Evolutionary conservation across 30 jellyfish, hydroid and myxozoan species (phyloP), one percentile per base, ranked within the genome.

Genomic region (Hydra vulgaris): DNA sequence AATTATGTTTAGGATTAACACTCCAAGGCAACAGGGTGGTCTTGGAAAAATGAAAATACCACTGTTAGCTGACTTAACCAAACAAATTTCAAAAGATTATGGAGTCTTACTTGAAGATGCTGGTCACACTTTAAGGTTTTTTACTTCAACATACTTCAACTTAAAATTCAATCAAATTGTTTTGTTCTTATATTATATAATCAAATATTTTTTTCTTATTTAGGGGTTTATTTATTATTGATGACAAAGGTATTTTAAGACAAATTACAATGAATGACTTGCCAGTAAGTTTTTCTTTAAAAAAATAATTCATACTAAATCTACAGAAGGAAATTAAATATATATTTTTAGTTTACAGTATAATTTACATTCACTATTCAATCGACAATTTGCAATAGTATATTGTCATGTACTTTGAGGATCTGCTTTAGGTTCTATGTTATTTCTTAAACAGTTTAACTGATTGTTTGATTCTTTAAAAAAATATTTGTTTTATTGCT

Each of bases 181-280:
- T 40, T 40, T 40, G 5, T 40, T 3, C 7, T 3, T 68, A 3
- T 16, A 68, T n/a, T n/a, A 8, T 68, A 3, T 3, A 8, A 68
- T n/a, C 7, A 68, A 68, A 68, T n/a, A 3, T 68, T 3, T 68
- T 3, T 68, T 25, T 40, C 71, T 76, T 70, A 55, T 73, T 15
- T 73, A 93, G 99, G 69, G 99, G 97, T 17, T 88, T 95, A n/a
- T 95, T 95, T 76, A 95, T 95, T 20, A 95, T 95, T 80, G 99
- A 95, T 76, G 96, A 81, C 83, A 95, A 95, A 54, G 99, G 99
- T 17, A 76, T 86, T 27, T 88, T 95, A 21, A 69, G 99, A 53
- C 97, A 95, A 70, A 95, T 95, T 23, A 95, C 99, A 82, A 89
- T 88, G 97, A 95, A 95, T 74, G 99, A 95, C 78, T 79, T 88